Base-by-base conservation (phyloP, 1,140 invertebrate genomes). In the honey bee (Apis mellifera) region DNA sequence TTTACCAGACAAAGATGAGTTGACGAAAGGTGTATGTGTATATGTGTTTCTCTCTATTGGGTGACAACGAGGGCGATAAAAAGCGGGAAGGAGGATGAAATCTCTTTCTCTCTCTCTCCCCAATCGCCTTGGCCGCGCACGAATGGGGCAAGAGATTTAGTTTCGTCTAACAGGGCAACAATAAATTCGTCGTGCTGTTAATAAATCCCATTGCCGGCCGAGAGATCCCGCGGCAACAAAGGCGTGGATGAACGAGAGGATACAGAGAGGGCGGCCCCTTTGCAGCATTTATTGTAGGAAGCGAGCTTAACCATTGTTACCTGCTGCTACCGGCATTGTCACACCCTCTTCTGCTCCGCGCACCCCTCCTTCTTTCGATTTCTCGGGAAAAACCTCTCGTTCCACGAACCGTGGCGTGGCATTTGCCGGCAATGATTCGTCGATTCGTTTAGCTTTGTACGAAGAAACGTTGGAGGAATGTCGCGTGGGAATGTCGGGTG, bases 151-250 rank as follows among this genome's bases (percentile, higher is more conserved):
- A 72, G 69, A 81, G 82, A 66, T 84, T 76, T 80, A 70, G 82
- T 84, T 84, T 80, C 59, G 76, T 80, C n/a, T 76, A 84, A 86
- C 77, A 69, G 77, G 78, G 72, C 83, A 84, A 84, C 85, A 86
- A 84, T 86, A 86, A 86, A 86, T 86, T 84, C 85, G 83, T 86
- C 83, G 71, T 84, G 72, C 82, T 86, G 82, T 86, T 86, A 86
- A 86, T 86, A 86, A 86, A 84, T 86, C 83, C 83, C 69, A 86
- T 86, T 86, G 78, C 72, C 52, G 32, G 59, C 52, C 60, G 78
- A 80, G 73, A 75, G 83, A 84, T 73, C 57, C 74, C 70, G 64
- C 32, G 32, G 62, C 48, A 32, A 85, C 78, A 83, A 79, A 82
- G 68, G 76, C 75, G 70, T 59, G 79, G 79, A 87, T 76, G 79